Evolutionary conservation across 2,797 vertebrate genomes (phyloP).

Genomic region (Microcaecilia unicolor): DNA sequence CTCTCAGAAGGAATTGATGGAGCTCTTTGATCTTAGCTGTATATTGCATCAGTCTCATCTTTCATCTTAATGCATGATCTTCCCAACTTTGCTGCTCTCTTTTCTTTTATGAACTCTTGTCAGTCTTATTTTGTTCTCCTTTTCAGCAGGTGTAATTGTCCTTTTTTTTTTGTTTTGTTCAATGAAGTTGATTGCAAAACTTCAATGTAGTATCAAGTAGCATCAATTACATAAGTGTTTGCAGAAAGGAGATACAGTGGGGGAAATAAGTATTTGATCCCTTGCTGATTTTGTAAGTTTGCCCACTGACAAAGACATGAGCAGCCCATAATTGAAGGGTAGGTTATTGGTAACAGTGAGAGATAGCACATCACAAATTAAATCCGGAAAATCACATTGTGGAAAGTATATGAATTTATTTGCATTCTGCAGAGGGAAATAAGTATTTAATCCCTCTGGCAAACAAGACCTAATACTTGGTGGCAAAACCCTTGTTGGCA

Average conservation of each 20-base stretch:
- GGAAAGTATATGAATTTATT: too few species aligned
- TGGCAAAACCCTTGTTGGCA: too few species aligned
- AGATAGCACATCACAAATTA: too few species aligned
- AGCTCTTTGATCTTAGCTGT: slow-evolving; percentile 63
- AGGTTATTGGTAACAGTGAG: too few species aligned
- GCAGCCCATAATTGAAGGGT: too few species aligned
- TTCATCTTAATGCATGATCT: slow-evolving; percentile 44
- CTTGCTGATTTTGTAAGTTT: too few species aligned
- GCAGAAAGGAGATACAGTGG: slow-evolving; percentile 12
- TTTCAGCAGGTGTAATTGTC: not conserved
- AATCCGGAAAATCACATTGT: too few species aligned
- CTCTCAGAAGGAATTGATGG: slow-evolving; percentile 61
- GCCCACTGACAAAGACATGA: too few species aligned
- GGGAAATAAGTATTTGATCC: too few species aligned
- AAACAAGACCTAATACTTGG: too few species aligned
- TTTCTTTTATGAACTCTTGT: slow-evolving; percentile 20
- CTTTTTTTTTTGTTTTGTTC: slow-evolving; percentile 7
- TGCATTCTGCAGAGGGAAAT: too few species aligned
- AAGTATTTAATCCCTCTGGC: too few species aligned
- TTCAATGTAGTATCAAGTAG: slow-evolving; percentile 6
- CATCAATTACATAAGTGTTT: not conserved
- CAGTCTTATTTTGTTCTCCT: slow-evolving; percentile 32
- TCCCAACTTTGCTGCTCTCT: slow-evolving; percentile 26
- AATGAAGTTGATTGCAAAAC: slow-evolving; percentile 6
- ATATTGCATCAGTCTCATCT: slow-evolving; percentile 63